Base-by-base conservation (phyloP, 2,113 vertebrate species). In the Dasyornis broadbenti region DNA sequence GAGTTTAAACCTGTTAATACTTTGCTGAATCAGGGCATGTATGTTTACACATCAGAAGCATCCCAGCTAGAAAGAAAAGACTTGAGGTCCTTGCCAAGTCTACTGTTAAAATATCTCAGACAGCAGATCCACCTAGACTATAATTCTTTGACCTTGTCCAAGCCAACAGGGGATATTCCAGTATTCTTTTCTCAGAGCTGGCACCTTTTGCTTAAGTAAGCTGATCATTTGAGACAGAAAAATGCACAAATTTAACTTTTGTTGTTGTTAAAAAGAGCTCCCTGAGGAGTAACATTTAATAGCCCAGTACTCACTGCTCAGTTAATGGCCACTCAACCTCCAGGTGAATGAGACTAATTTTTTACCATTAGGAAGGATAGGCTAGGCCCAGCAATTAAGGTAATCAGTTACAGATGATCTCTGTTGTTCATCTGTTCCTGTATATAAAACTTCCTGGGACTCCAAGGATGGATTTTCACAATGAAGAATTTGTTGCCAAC, bases 341-440 rank as follows among this genome's bases (percentile, higher is more conserved):
- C 56, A 82, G 33, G 88, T 85, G 63, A 92, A 84, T 61, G 76
- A 90, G 93, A 89, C 57, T 92, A 64, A 77, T 92, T 89, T 95
- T 86, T 94, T 73, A 73, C 76, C 72, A 56, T 88, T 86, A 90
- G 52, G 35, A 87, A 94, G 89, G 71, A 71, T 93, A 97, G 88
- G 78, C 59, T 47, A 76, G 54, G 87, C 49, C 68, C 40, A 82
- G 71, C 89, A 94, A 95, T 82, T 86, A 91, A 93, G 70, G 50
- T 88, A 86, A 89, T 94, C 76, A 64, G 4, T 85, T 96, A 87
- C 66, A 96, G 80, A 87, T 93, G 57, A 86, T 73, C 53, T 87
- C 66, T 85, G 76, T 70, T 71, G 49, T 81, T 72, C 83, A 61
- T 93, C 57, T 94, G 76, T 85, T 92, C 50, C 90, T 80, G 56